These are phyloP conservation scores for Myrmecophaga tridactyla DNA, from an alignment of 2,113 vertebrate species.

Conservation along the genomic window DNA sequence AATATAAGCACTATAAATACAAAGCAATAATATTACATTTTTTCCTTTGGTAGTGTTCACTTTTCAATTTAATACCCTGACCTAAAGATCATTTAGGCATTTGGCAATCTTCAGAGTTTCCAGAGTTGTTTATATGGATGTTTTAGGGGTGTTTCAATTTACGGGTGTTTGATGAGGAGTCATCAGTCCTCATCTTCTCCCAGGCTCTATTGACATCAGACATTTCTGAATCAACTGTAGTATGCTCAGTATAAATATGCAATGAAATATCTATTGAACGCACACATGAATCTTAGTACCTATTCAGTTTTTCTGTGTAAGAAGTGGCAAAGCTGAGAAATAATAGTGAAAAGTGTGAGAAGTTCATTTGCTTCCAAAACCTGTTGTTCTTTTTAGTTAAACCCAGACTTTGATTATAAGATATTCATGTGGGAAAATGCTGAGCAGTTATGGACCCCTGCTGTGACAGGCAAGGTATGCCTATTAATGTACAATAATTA, in stretches of 20 bases:
- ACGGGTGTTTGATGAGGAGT: too few species aligned
- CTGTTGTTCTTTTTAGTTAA: neutral
- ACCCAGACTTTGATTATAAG: neutral
- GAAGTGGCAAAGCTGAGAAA: neutral
- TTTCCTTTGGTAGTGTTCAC: neutral
- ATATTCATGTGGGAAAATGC: neutral
- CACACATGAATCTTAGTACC: neutral
- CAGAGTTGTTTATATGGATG: neutral
- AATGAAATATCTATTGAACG: neutral
- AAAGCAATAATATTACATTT: neutral
- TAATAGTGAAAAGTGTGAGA: neutral
- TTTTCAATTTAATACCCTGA: neutral
- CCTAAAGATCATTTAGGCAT: neutral
- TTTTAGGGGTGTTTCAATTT: neutral
- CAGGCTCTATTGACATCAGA: neutral
- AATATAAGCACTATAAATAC: neutral
- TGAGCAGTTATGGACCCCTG: neutral
- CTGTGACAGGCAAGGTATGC: neutral
- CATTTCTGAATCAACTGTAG: neutral
- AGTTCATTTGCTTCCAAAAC: neutral
- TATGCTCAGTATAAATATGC: neutral
- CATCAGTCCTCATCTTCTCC: neutral
- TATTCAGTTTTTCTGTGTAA: neutral
- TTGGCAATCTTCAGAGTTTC: neutral
- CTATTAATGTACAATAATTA: neutral